Conservation (phyloP, 2,113 vertebrate species). For the Labeo catla region DNA sequence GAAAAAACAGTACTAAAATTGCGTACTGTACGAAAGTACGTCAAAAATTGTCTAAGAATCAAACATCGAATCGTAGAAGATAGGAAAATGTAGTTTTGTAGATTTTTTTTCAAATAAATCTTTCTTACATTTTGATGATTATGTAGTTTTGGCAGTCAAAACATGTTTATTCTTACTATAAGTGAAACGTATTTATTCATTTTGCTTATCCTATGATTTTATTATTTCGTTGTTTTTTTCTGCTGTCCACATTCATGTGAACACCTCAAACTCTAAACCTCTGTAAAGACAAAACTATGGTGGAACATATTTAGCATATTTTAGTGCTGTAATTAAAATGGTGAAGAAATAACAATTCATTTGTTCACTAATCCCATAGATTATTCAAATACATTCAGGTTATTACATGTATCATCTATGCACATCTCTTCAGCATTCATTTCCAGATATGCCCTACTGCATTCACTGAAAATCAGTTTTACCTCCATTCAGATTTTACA, state of each 20-base stretch:
- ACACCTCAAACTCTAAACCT: not conserved
- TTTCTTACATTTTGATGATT: not conserved
- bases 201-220: not conserved
- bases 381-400: not conserved
- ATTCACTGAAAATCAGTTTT: not conserved
- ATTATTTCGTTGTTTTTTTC: not conserved
- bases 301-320: not conserved
- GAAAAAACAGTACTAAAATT: not conserved
- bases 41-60: too few relatives aligned
- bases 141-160: not conserved
- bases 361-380: not conserved
- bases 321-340: not conserved
- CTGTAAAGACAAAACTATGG: not conserved
- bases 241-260: not conserved
- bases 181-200: not conserved
- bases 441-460: not conserved
- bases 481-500: conserved; percentile 21
- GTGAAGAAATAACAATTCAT: too few relatives aligned
- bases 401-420: not conserved
- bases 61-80: too few relatives aligned
- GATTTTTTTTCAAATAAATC: not conserved
- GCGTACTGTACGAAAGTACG: not conserved
- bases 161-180: not conserved
- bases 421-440: not conserved
- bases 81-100: too few relatives aligned